phyloP scores from a whole-genome alignment of 2,797 vertebrate genomes.

The Oceanodroma leucorhoa region DNA sequence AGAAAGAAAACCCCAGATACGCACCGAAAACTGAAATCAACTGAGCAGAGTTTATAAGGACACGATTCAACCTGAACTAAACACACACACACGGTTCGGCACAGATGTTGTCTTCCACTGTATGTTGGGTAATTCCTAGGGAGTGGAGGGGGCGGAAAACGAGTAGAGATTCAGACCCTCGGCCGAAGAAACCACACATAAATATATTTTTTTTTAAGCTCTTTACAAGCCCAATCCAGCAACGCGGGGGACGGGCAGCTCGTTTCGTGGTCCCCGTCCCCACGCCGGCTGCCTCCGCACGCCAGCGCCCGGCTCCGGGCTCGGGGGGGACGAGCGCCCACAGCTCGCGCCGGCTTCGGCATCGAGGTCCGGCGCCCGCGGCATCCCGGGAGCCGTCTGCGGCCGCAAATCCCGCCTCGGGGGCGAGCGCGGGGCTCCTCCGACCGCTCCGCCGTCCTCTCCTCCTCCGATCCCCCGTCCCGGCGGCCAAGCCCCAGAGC shows the following conservation, averaged over 20 bases:
- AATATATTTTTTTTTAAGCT: slow-evolving; percentile 66
- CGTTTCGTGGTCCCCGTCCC: neutral
- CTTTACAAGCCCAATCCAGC: slow-evolving; percentile 50
- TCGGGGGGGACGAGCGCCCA: neutral
- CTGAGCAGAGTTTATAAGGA: slow-evolving; percentile 79
- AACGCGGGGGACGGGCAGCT: neutral
- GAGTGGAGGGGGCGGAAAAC: slow-evolving; percentile 54
- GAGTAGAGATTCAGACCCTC: slow-evolving; percentile 67
- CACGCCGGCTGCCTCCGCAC: neutral
- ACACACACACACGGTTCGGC: slow-evolving; percentile 79
- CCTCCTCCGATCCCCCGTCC: neutral
- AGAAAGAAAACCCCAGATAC: slow-evolving; percentile 77
- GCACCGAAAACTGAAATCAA: slow-evolving; percentile 76
- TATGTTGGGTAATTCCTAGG: slow-evolving; percentile 75
- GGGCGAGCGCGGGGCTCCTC: neutral
- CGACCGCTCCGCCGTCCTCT: neutral
- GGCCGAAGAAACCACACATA: slow-evolving; percentile 63
- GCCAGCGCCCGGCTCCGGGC: neutral
- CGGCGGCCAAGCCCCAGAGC: neutral
- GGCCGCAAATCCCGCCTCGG: neutral
- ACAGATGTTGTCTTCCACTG: slow-evolving; percentile 75
- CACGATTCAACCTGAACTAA: slow-evolving; percentile 81
- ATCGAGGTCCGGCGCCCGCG: accelerated
- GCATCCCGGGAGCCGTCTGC: neutral
- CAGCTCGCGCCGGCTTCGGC: neutral